Evolutionary conservation across 2,888 invertebrate species (phyloP), one percentile per base, ranked within the genome.

Genomic region (Pomacea canaliculata): DNA sequence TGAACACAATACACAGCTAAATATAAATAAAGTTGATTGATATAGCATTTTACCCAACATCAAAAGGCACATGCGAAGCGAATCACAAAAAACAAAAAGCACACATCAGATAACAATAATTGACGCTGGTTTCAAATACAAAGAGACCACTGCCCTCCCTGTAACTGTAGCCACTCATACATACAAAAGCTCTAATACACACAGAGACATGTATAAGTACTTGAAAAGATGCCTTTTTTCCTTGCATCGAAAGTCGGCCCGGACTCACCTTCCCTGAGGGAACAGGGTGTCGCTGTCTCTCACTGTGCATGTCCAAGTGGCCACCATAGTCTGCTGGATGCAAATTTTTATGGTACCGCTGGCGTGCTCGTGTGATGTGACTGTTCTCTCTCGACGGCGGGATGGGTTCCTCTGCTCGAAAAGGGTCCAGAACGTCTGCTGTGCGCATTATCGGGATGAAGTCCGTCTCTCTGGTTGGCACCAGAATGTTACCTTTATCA

Each of bases 391-490:
- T 78, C 48, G 90, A 90, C 59, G 89, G 72, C 7, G 86, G 89
- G 73, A 90, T 59, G 2, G 89, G 89, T 9, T 84, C 85, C 19
- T 85, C 86, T 1, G 90, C 89, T 65, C 83, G 81, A 5, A 87
- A 83, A 5, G 91, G 91, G 78, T 90, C 89, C 13, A 91, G 84
- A 16, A 90, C 82, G 72, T 88, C 89, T n/a, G 85, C 84, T 51
- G 89, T 89, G 56, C 90, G 83, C 48, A 86, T 86, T 81, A 90
- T 89, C 23, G 90, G 90, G 59, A 90, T 83, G 81, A 90, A 90
- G 27, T 89, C 87, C 59, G 82, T 83, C 37, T 81, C 80, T 18
- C 78, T 74, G 46, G 84, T 81, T 46, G 83, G 82, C 27, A 73
- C 76, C 27, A 80, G 77, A 10, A 85, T 56, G 1, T 83, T 82